Base-by-base conservation (phyloP, 2,888 invertebrate genomes). In the Biston betularia region DNA sequence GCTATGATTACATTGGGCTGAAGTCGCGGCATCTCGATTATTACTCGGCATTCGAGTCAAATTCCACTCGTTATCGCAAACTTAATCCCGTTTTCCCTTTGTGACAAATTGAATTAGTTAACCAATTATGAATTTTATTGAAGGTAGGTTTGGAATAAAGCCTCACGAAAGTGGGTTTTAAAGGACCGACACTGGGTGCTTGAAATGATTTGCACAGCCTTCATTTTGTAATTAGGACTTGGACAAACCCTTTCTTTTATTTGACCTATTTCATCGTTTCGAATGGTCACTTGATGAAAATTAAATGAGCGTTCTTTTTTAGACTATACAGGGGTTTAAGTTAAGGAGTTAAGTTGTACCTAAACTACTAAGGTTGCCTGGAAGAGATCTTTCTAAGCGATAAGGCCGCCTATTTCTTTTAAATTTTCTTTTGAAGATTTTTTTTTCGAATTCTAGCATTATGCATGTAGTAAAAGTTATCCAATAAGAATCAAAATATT, bases 81-180 rank as follows among this genome's bases (percentile, higher is more conserved):
- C 78, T 80, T 80, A 79, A 80, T 77, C 79, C 70, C 61, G 76
- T 77, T 80, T 77, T 77, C 76, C 74, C 81, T 81, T 80, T 79
- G 81, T 78, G 77, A 81, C 75, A 78, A 81, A 82, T 82, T 80
- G 76, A 81, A 82, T 83, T 81, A 81, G 74, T 80, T 75, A 76
- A 76, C 74, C 76, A 78, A 81, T 82, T 82, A 78, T 78, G 62
- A 75, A 80, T 81, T 79, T 82, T 82, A 80, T 78, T 79, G 72
- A 69, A 77, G 75, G 74, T 75, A 75, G 71, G 74, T 78, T 79
- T 62, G 65, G 59, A 63, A 68, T 70, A 57, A 71, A 69, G 60
- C 57, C 58, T 50, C 35, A 58, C 56, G 57, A 63, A 70, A 70
- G 63, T 66, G 65, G 63, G 68, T 63, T 75, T 71, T 52, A 56